Percentiles rank a stretch among this genome's conserved stretches.
These are phyloP conservation scores for Bubo blakistoni DNA, from an alignment of 2,113 vertebrate species.

Conservation along the genomic window DNA sequence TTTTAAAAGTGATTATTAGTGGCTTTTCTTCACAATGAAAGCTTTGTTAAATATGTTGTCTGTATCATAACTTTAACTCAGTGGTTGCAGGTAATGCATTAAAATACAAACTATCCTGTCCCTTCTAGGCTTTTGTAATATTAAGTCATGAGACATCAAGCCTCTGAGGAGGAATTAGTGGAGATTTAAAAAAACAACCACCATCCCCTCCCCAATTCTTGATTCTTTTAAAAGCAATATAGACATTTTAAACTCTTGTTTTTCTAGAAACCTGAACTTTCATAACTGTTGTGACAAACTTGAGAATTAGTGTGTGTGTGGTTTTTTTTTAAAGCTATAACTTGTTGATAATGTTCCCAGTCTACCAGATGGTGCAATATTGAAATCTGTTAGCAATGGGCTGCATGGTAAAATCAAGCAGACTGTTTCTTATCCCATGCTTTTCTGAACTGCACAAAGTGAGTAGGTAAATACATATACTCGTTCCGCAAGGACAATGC, in stretches of 20 bases:
- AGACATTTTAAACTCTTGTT: background rate
- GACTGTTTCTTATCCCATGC: background rate
- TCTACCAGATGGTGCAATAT: background rate
- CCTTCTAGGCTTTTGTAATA: background rate
- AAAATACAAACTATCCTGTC: background rate
- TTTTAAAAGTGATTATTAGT: background rate
- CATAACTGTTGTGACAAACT: background rate
- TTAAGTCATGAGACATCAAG: background rate
- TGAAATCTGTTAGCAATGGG: background rate
- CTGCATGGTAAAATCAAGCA: background rate
- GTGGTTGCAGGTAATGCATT: background rate
- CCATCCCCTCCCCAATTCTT: fast-evolving
- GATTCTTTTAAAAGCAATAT: background rate
- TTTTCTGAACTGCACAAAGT: background rate
- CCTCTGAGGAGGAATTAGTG: background rate
- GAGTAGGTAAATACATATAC: background rate
- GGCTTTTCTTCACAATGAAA: background rate
- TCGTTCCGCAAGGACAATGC: background rate
- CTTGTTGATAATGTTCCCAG: background rate
- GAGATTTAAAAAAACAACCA: background rate
- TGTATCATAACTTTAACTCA: background rate
- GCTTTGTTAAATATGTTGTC: background rate
- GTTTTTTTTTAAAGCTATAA: background rate
- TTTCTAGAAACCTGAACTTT: background rate
- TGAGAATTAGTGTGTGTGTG: background rate